These are phyloP conservation scores for Hippoglossus stenolepis DNA, from an alignment of 2,113 vertebrate genomes.

Conservation along the genomic window DNA sequence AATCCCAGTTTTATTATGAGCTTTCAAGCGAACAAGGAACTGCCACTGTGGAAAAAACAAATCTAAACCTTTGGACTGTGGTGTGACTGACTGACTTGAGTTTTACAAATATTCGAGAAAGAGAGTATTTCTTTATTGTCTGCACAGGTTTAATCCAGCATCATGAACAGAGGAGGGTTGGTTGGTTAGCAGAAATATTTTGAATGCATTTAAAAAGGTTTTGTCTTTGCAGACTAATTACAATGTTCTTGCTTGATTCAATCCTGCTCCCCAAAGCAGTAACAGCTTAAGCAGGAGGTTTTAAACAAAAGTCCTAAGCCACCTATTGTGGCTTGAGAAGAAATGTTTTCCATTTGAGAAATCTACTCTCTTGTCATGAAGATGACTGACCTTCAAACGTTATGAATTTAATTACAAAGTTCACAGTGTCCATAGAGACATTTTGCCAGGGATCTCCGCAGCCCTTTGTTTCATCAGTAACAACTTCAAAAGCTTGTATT, in stretches of 20 bases:
- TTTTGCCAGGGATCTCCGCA: not conserved
- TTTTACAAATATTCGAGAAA: not conserved
- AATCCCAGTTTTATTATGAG: constrained; percentile 13
- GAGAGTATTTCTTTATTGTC: not conserved
- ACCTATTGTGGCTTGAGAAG: not conserved
- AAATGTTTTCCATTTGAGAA: constrained; percentile 37
- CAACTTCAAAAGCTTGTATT: not conserved
- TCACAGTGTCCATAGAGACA: not conserved
- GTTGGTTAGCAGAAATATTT: constrained; percentile 10
- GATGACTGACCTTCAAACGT: constrained; percentile 18
- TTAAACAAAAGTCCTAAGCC: not conserved
- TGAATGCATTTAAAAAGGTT: constrained; percentile 11
- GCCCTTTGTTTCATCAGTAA: constrained; percentile 13
- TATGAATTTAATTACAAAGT: constrained; percentile 23
- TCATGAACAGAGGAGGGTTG: not conserved
- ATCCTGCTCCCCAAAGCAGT: constrained; percentile 10
- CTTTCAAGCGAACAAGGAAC: constrained; percentile 8
- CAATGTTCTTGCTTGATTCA: constrained; percentile 37
- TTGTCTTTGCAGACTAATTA: constrained; percentile 16
- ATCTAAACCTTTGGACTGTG: constrained; percentile 13
- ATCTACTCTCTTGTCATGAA: not conserved
- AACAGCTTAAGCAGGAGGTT: constrained; percentile 20
- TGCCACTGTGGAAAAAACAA: not conserved
- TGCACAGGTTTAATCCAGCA: not conserved
- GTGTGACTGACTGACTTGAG: not conserved